These are phyloP conservation scores for Alaudala cheleensis DNA, from an alignment of 2,113 vertebrate species.

Conservation along the genomic window DNA sequence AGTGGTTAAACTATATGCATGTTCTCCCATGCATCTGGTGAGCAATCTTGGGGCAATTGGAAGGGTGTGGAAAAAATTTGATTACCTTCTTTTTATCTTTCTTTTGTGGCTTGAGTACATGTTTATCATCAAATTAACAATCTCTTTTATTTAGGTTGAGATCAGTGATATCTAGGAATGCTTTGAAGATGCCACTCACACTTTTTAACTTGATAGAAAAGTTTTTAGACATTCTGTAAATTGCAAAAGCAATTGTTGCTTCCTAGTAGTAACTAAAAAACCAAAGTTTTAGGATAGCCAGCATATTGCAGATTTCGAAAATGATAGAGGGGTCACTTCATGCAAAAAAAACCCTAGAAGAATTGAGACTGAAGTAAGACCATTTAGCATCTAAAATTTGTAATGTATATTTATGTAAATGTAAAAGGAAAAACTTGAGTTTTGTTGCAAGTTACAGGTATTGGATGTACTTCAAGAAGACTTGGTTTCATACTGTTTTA, in stretches of 20 bases:
- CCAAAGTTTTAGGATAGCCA: neutral
- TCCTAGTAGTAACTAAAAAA: neutral
- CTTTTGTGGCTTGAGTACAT: neutral
- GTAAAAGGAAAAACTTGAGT: neutral
- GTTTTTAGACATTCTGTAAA: neutral
- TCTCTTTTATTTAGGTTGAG: neutral
- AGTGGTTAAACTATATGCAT: neutral
- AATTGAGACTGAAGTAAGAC: neutral
- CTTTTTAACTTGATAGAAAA: neutral
- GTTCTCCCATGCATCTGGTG: neutral
- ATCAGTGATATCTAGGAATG: neutral
- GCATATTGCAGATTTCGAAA: neutral
- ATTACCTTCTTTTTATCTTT: neutral
- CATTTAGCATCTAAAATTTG: neutral
- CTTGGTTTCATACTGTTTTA: neutral
- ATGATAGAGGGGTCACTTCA: neutral
- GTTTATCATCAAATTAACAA: neutral
- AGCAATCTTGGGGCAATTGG: neutral
- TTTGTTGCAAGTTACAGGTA: neutral
- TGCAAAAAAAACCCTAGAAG: neutral
- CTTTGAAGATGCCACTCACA: neutral
- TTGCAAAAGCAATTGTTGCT: neutral
- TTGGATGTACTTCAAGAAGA: neutral
- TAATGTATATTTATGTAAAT: neutral
- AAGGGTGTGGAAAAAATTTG: neutral